Percentiles rank a stretch among this genome's conserved stretches.
Conservation (phyloP, 2,113 vertebrate genomes). For the Cephalopterus ornatus region DNA sequence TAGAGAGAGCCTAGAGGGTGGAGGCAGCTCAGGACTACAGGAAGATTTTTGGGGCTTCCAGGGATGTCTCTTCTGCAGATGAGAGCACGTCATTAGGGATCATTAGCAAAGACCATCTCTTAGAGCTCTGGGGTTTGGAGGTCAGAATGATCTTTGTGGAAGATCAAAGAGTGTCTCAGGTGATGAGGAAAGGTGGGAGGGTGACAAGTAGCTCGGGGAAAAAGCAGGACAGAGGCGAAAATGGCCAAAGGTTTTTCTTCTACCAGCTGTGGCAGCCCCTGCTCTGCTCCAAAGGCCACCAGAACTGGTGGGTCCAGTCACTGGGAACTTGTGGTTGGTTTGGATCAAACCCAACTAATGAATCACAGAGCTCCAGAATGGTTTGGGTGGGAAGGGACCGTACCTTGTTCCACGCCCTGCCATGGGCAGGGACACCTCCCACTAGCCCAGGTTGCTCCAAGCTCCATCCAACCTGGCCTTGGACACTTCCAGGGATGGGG, state of each 20-base stretch:
- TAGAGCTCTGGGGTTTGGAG: not conserved
- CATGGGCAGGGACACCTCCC: not conserved
- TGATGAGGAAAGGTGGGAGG: not conserved
- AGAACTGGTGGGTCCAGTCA: not conserved
- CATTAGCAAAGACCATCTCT: not conserved
- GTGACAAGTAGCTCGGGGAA: not conserved
- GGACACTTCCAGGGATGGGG: not conserved
- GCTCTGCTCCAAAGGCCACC: not conserved
- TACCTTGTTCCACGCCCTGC: accelerated
- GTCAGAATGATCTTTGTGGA: not conserved
- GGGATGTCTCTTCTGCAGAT: not conserved
- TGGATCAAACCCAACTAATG: not conserved
- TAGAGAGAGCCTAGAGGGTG: not conserved
- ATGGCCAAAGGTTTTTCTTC: not conserved
- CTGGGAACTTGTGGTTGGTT: not conserved
- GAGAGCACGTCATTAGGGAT: accelerated
- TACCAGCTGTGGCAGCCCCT: not conserved
- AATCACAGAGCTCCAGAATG: not conserved
- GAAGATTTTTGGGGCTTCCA: not conserved
- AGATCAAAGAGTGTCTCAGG: not conserved
- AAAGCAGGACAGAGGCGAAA: not conserved
- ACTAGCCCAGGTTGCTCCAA: not conserved
- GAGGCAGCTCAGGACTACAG: not conserved
- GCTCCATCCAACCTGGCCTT: not conserved
- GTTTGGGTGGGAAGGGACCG: not conserved